Conservation (phyloP, 2,113 vertebrate species). For the Gallinago paraguaiae region DNA sequence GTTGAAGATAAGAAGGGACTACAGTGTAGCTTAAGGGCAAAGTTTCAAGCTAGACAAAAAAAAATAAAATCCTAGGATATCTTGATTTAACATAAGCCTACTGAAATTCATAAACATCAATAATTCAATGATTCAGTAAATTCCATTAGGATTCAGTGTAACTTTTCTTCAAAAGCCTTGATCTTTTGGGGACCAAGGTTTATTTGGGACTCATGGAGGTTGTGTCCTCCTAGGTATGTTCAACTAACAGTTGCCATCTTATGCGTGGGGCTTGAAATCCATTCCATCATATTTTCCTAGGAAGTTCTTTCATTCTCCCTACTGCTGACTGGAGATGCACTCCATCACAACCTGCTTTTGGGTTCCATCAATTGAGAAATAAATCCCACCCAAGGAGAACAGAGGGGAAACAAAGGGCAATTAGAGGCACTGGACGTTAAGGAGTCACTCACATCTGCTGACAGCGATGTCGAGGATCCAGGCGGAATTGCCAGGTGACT, state of each 20-base stretch:
- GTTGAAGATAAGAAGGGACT: not conserved
- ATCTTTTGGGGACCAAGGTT: no score
- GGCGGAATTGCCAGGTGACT: constrained; percentile 39
- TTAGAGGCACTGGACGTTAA: not conserved
- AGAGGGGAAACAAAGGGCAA: constrained; percentile 26
- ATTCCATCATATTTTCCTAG: not conserved
- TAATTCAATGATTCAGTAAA: not conserved
- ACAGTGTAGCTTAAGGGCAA: not conserved
- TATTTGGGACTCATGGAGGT: not conserved
- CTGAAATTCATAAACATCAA: not conserved
- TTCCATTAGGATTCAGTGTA: not conserved
- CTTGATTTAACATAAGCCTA: not conserved
- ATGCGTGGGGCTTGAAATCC: not conserved
- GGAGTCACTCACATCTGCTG: constrained; percentile 25
- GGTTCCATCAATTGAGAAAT: not conserved
- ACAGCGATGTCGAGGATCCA: not conserved
- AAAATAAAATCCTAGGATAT: not conserved
- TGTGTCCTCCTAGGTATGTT: not conserved
- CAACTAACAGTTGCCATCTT: not conserved
- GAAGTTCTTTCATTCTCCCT: not conserved
- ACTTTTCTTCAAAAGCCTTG: not conserved
- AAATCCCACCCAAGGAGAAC: not conserved
- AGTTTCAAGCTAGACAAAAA: not conserved
- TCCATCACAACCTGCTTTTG: not conserved
- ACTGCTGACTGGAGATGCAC: not conserved